Conservation (phyloP, 2,888 invertebrate genomes). For the Yponomeuta plumbellus region DNA sequence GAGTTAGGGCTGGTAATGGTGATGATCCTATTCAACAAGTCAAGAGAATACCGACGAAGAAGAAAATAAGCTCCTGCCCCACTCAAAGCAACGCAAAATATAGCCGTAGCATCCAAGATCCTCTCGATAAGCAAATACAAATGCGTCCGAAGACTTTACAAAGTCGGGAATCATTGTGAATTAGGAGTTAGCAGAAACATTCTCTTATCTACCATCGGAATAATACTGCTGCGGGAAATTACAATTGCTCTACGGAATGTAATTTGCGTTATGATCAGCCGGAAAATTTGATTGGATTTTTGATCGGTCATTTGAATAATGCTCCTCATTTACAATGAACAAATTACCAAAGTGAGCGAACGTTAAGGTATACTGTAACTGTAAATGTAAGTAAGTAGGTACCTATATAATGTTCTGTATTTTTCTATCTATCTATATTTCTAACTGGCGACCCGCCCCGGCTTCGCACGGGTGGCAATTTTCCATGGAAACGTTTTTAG, state of each 20-base stretch:
- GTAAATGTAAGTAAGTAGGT: too few species aligned
- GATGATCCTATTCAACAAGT: too few species aligned
- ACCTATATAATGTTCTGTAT: too few species aligned
- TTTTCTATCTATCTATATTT: too few species aligned
- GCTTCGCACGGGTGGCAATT: too few species aligned
- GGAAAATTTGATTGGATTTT: conserved; percentile 1
- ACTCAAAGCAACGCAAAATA: background rate
- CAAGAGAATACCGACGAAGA: too few species aligned
- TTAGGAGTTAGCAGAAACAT: background rate
- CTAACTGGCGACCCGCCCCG: too few species aligned
- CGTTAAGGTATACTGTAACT: too few species aligned
- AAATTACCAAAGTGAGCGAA: too few species aligned
- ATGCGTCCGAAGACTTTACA: background rate
- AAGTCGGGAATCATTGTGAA: background rate
- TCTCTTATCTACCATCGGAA: background rate
- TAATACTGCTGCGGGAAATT: background rate
- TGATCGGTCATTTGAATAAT: background rate
- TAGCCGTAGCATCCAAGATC: background rate
- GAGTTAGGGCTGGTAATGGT: too few species aligned
- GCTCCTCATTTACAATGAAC: too few species aligned
- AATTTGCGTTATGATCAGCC: conserved; percentile 4
- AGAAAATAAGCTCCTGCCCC: background rate
- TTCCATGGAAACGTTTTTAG: too few species aligned
- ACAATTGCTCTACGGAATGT: background rate
- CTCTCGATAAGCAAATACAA: background rate